Base-by-base conservation (phyloP, 2,113 vertebrate species). In the Beaufortia kweichowensis region DNA sequence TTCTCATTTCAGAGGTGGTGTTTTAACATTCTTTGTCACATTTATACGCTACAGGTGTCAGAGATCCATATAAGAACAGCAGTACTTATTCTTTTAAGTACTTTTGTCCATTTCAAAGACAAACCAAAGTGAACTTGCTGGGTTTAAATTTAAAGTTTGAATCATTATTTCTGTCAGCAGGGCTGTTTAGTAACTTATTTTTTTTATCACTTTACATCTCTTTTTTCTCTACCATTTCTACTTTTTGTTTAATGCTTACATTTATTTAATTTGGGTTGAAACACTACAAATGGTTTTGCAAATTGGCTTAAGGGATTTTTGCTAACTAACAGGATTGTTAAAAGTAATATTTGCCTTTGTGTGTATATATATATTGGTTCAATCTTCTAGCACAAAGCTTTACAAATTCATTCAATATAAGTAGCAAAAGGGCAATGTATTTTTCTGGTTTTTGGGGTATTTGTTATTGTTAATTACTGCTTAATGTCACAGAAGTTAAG, bases 11-110 rank as follows among this genome's bases (percentile, higher is more conserved):
- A 93, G 94, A 79, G 41, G 56, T 93, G 78, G 79, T 96, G 76
- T 64, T 96, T 99, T 99, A 99, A 99, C 95, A 95, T 96, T 94
- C 95, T 98, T 98, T 99, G 96, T 99, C 94, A 95, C 96, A 96
- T 99, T 97, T 99, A 98, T 98, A 97, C 97, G 95, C 96, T 95
- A 95, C 97, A 99, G 97, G 97, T 98, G 94, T 96, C 96, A 97
- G 95, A 98, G 95, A 98, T 94, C 95, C 96, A 96, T 96, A 94
- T 96, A 93, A 96, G 97, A 94, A 91, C 96, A 93, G 94, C 97
- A 95, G 82, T 98, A 96, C 96, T 98, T 96, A 94, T 93, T 94
- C 89, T 96, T n/a, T 94, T 98, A 93, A 94, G 95, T 96, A 95
- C 95, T 95, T 94, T 93, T 92, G 95, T 93, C 95, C 96, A 94